Evolutionary conservation across 2,888 invertebrate species (phyloP), one percentile per base, ranked within the genome.

Genomic region (Lymantria monacha): DNA sequence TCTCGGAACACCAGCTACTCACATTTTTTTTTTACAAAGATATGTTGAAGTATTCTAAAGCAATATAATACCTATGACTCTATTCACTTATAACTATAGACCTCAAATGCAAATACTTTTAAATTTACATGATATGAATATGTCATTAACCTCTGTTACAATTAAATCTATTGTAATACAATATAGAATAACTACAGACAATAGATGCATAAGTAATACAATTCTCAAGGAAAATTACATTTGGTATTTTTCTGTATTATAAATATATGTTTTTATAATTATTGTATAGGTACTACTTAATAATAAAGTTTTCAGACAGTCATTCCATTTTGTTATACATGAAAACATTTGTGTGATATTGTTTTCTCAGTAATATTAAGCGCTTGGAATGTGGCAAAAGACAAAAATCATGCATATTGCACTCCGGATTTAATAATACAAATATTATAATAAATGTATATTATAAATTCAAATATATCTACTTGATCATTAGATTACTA

Each of bases 111-210:
- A 90, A 89, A 89, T 89, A 91, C 88, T 90, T 88, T 83, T 81
- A 88, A n/a, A 87, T 90, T 88, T 90, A 91, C 90, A 89, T 90
- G 91, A 91, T 91, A 91, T 91, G 91, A 90, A 89, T 89, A 88
- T 87, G 88, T 88, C 87, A 85, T 87, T 88, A 84, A 87, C 86
- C 83, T 87, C 87, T 85, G 87, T 86, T 85, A 85, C 79, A 79
- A 77, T 86, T 85, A 80, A 78, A 80, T 72, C 63, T 67, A 67
- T 61, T 61, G 64, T 62, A 72, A 66, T 66, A 75, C 73, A 76
- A 74, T 79, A 79, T 77, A 77, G 76, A 80, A 81, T 81, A 82
- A 72, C 72, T 81, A 77, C 72, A 78, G 79, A 80, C 77, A 79
- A 82, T 81, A 79, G 72, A 71, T 76, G 59, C 49, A 61, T 69